These are phyloP conservation scores for Epinephelus cyanopodus DNA, from an alignment of 2,113 vertebrate species.

Conservation along the genomic window DNA sequence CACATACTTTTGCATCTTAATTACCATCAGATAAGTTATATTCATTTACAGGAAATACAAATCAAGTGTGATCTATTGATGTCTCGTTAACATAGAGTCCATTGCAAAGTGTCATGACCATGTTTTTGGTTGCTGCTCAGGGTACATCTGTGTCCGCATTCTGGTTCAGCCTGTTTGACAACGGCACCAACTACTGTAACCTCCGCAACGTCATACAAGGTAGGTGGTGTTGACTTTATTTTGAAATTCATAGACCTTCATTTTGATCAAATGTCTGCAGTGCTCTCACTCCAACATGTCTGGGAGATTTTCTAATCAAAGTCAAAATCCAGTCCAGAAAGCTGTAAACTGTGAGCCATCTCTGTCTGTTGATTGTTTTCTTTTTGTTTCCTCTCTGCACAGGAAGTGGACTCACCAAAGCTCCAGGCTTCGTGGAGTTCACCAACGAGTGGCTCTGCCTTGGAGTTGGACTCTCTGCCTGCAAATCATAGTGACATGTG, in stretches of 20 bases:
- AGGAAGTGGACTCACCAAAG: conserved; percentile 72
- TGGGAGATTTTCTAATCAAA: not conserved
- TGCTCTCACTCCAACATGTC: not conserved
- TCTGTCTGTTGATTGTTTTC: not conserved
- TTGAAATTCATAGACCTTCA: not conserved
- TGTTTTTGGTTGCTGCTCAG: conserved; percentile 39
- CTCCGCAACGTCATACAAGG: conserved; percentile 66
- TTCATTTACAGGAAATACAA: not conserved
- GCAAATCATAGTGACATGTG: conserved; percentile 33
- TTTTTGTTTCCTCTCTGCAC: conserved; percentile 26
- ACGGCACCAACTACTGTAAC: conserved; percentile 78
- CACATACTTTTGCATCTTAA: not conserved
- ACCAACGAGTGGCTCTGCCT: conserved; percentile 77
- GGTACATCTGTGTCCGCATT: conserved; percentile 60
- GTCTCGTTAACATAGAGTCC: not conserved
- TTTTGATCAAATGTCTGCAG: not conserved
- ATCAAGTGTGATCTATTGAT: not conserved
- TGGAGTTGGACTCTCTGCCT: conserved; percentile 47
- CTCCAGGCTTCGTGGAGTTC: conserved; percentile 67
- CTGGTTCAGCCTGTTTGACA: conserved; percentile 71
- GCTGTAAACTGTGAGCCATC: not conserved
- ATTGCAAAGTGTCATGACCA: not conserved
- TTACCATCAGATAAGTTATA: not conserved
- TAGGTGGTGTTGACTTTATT: not conserved
- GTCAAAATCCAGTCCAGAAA: not conserved